Conservation (phyloP, 1,140 invertebrate genomes). For the Lucilia cuprina region DNA sequence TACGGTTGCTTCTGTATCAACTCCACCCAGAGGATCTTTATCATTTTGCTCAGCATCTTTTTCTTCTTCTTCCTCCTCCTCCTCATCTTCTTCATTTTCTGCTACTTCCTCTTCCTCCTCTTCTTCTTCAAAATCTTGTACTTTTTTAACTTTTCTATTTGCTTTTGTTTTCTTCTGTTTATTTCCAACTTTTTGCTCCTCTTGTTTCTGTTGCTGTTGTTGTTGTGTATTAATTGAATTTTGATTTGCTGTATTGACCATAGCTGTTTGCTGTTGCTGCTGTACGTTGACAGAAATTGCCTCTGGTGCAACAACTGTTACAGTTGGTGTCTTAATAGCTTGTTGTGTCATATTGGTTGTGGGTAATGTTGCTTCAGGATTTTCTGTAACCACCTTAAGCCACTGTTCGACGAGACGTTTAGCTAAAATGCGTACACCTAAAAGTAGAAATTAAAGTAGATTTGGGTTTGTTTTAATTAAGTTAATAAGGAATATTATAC, state of each 20-base stretch:
- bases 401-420: conserved; percentile 87
- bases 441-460: conserved; percentile 56
- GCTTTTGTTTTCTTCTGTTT: not conserved
- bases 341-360: conserved; percentile 29
- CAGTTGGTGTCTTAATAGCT: conserved; percentile 29
- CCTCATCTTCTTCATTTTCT: not conserved
- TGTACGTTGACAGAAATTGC: conserved; percentile 9
- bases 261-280: not conserved
- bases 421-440: conserved; percentile 76
- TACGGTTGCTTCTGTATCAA: conserved; percentile 38
- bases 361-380: conserved; percentile 38
- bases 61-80: not conserved
- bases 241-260: not conserved
- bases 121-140: not conserved
- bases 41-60: conserved; percentile 19
- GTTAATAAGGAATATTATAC: no score
- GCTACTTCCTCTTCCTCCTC: not conserved
- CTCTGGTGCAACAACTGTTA: conserved; percentile 33
- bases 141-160: not conserved
- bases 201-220: not conserved
- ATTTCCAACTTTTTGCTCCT: not conserved
- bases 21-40: conserved; percentile 40
- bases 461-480: no score
- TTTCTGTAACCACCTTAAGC: conserved; percentile 79
- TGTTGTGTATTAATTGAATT: conserved; percentile 16